A percentile compares a stretch with the other conserved stretches of the same genome.
phyloP scores from a whole-genome alignment of 2,888 invertebrate species.

The Oscheius sp. region DNA sequence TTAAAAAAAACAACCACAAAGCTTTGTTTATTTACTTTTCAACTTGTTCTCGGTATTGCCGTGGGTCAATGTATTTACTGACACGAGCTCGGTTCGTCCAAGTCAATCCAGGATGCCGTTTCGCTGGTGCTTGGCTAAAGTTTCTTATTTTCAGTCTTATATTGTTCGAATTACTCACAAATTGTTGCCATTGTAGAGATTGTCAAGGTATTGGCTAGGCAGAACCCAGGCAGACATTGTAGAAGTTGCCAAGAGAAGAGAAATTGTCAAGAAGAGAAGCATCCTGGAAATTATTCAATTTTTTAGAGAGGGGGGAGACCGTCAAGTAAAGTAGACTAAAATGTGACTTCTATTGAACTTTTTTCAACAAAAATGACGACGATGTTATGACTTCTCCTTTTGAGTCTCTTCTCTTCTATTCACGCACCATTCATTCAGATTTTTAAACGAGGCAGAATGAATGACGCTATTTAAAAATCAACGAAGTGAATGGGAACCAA shows the following conservation, averaged over 20 bases:
- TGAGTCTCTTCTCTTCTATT: no score
- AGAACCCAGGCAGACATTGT: background rate
- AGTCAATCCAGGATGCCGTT: constrained; percentile 16
- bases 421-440: no score
- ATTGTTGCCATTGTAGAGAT: background rate
- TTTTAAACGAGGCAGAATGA: no score
- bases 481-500: no score
- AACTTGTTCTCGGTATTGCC: no score
- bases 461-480: no score
- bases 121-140: background rate
- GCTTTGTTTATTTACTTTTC: background rate
- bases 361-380: no score
- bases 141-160: background rate
- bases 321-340: no score
- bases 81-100: constrained; percentile 8
- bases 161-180: background rate
- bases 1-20: background rate
- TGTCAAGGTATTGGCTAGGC: constrained; percentile 4
- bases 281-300: background rate
- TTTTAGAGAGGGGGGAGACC: no score
- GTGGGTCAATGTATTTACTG: background rate
- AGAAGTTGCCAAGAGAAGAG: background rate
- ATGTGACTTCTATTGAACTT: no score
- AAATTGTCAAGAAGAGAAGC: background rate
- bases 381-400: no score